A percentile compares a stretch with the other conserved stretches of the same genome.
phyloP scores from a whole-genome alignment of 2,888 invertebrate species.

The Watsonalla binaria region DNA sequence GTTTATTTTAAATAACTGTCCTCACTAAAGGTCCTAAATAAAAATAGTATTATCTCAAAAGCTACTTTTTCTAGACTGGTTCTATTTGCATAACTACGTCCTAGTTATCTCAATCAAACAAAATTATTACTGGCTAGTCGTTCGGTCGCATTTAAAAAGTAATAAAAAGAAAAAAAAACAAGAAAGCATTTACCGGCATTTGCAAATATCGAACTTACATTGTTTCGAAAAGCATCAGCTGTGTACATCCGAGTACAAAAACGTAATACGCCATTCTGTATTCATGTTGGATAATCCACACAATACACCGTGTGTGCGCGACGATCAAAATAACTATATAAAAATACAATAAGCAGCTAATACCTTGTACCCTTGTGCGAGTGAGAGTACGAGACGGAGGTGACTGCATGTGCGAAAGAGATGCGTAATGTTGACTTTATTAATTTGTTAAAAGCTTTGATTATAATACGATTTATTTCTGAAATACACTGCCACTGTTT shows the following conservation, averaged over 20 bases:
- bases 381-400: slow-evolving; percentile 43
- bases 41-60: no score
- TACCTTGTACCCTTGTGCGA: slow-evolving; percentile 64
- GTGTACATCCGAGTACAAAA: slow-evolving; percentile 64
- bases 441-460: no score
- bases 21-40: no score
- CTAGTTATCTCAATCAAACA: no score
- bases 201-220: slow-evolving; percentile 47
- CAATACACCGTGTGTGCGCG: slow-evolving; percentile 56
- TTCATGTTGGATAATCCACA: slow-evolving; percentile 66
- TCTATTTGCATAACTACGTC: no score
- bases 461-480: no score
- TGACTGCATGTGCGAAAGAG: slow-evolving; percentile 10
- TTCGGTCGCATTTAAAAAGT: slow-evolving; percentile 47
- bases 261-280: slow-evolving; percentile 62
- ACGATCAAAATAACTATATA: slow-evolving; percentile 76
- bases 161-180: slow-evolving; percentile 42
- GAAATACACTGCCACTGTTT: no score
- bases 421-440: no score
- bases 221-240: slow-evolving; percentile 65
- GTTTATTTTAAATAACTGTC: no score
- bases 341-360: slow-evolving; percentile 77
- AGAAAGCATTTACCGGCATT: slow-evolving; percentile 49
- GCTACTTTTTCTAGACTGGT: no score
- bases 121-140: slow-evolving; percentile 4